phyloP scores from a whole-genome alignment of 2,797 vertebrate genomes.

The Oreortyx pictus region DNA sequence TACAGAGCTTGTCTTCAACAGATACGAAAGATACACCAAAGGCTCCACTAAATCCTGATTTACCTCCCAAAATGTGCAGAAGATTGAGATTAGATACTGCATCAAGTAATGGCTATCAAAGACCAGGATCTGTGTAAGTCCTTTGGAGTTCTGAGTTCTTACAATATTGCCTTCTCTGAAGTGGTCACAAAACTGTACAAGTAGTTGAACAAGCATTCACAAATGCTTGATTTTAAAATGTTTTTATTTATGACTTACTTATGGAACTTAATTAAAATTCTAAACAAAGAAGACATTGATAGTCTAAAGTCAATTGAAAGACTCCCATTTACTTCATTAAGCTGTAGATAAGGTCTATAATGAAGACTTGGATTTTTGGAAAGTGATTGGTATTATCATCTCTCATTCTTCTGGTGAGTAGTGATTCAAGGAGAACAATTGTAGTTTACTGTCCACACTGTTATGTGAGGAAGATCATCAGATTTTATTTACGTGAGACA shows the following conservation, averaged over 20 bases:
- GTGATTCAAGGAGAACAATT: background rate
- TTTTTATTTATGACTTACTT: background rate
- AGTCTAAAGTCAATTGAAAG: background rate
- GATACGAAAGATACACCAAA: conserved; percentile 86
- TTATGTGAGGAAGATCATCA: background rate
- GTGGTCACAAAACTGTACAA: background rate
- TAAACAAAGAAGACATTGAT: background rate
- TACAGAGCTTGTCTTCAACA: conserved; percentile 91
- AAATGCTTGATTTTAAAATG: background rate
- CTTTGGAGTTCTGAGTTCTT: background rate
- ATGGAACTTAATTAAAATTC: background rate
- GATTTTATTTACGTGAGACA: background rate
- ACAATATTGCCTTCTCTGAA: background rate
- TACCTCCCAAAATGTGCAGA: conserved; percentile 84
- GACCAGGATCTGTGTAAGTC: conserved; percentile 93
- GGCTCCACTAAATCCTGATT: conserved; percentile 82
- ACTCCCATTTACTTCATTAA: background rate
- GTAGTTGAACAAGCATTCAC: background rate
- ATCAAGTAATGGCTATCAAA: conserved; percentile 93
- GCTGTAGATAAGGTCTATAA: background rate
- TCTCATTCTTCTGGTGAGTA: background rate
- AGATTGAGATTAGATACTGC: conserved; percentile 82
- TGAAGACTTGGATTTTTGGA: background rate
- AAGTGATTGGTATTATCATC: background rate
- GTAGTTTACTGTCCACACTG: background rate